Conservation (phyloP, 1,140 invertebrate species). For the Ptiloglossa arizonensis region DNA sequence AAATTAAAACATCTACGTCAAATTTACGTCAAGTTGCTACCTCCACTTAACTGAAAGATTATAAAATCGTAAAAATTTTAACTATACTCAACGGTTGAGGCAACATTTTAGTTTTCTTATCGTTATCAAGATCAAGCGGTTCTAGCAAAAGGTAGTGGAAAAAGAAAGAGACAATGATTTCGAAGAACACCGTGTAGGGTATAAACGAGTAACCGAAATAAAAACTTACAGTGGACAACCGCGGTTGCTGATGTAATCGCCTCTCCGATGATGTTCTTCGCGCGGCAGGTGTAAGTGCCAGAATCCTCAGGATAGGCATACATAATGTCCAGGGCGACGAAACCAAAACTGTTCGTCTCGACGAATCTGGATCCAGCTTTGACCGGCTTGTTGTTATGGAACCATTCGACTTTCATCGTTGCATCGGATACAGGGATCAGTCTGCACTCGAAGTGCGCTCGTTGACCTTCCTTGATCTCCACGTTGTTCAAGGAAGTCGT, state of each 20-base stretch:
- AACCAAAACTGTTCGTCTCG: constrained; percentile 97
- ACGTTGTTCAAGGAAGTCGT: constrained; percentile 94
- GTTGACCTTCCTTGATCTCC: constrained; percentile 96
- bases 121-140: no score
- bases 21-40: no score
- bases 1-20: no score
- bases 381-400: constrained; percentile 94
- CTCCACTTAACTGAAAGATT: no score
- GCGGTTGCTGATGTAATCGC: constrained; percentile 91
- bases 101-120: no score
- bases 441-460: constrained; percentile 97
- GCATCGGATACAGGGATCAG: constrained; percentile 97
- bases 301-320: constrained; percentile 95
- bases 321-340: constrained; percentile 95
- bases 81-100: no score
- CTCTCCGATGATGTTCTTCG: constrained; percentile 92
- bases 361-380: constrained; percentile 94
- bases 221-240: constrained; percentile 86
- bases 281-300: constrained; percentile 94
- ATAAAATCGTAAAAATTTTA: no score
- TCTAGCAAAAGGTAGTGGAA: no score
- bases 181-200: neutral
- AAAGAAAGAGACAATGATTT: no score
- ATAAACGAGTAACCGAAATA: neutral
- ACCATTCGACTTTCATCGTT: constrained; percentile 99